These are phyloP conservation scores for Rhopalosiphum nymphaeae DNA, from an alignment of 2,888 invertebrate genomes.

Conservation along the genomic window DNA sequence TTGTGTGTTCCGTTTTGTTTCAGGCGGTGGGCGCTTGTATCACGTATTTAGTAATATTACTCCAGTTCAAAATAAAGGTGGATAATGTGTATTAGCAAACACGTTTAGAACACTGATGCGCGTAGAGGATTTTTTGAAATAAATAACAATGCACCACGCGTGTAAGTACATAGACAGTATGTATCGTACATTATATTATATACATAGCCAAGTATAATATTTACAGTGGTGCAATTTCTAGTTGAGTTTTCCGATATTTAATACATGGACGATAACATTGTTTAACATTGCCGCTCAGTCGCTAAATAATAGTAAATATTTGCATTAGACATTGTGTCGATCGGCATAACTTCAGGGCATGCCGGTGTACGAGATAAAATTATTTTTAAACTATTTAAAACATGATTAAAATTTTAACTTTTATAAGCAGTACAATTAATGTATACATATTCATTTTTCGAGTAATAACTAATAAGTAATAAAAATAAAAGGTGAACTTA, in stretches of 20 bases:
- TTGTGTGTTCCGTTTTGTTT: neutral
- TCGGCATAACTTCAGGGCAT: neutral
- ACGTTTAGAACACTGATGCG: neutral
- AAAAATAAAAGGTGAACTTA: neutral
- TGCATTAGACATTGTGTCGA: neutral
- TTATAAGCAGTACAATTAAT: neutral
- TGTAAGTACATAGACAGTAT: neutral
- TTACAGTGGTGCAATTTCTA: neutral
- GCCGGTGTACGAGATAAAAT: neutral
- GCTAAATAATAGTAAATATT: neutral
- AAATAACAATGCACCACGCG: neutral
- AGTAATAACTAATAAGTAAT: neutral
- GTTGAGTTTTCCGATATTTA: neutral
- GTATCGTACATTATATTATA: neutral
- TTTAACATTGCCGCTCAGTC: neutral
- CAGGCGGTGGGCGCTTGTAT: neutral
- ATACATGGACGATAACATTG: neutral
- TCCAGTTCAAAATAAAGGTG: neutral
- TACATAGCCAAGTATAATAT: neutral
- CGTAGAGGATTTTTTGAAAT: neutral
- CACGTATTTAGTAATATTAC: neutral
- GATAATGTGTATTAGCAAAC: neutral
- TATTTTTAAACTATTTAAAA: neutral
- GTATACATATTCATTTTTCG: neutral
- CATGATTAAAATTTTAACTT: neutral